Evolutionary conservation across 2,888 invertebrate species (phyloP), one percentile per base, ranked within the genome.

Genomic region (Ennomos quercinarius): DNA sequence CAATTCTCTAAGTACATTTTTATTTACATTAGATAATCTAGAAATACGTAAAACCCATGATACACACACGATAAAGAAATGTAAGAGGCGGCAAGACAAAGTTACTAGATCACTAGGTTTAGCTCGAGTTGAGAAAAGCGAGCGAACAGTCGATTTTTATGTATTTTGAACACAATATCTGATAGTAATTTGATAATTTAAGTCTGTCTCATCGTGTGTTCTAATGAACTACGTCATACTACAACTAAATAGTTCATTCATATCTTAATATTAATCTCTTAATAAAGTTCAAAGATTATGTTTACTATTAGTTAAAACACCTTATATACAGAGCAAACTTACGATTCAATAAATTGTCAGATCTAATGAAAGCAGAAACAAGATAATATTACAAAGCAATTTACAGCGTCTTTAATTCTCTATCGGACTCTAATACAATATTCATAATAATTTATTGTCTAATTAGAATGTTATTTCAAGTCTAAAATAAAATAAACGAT

Each of bases 251-350:
- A 49, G 36, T 51, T 42, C 49, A 44, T 17, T 17, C 36, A 40
- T 4, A 37, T 5, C 10, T 46, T 10, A 6, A 40, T 39, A 51
- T 6, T 47, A 48, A 46, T 46, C 39, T 42, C 50, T 44, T 49
- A 44, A 44, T 59, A 43, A 48, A 39, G 35, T 39, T 39, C 35
- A 43, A 48, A 48, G 12, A 47, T 38, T 38, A 42, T 37, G 12
- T 27, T 52, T 47, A 45, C 9, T 27, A 39, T n/a, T 40, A 11
- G 45, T 35, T 46, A 57, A 46, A 48, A 60, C 55, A 41, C 55
- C 60, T 5, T 61, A 61, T 61, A 61, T 61, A 61, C 54, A 60
- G 42, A 56, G 43, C 43, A 61, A 50, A 51, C 50, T 50, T 51
- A 60, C 10, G 0, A 13, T 11, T 40, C 43, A 48, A 40, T 45